These are phyloP conservation scores for Drosophila phalerata DNA, from an alignment of 2,888 invertebrate species.

Conservation along the genomic window DNA sequence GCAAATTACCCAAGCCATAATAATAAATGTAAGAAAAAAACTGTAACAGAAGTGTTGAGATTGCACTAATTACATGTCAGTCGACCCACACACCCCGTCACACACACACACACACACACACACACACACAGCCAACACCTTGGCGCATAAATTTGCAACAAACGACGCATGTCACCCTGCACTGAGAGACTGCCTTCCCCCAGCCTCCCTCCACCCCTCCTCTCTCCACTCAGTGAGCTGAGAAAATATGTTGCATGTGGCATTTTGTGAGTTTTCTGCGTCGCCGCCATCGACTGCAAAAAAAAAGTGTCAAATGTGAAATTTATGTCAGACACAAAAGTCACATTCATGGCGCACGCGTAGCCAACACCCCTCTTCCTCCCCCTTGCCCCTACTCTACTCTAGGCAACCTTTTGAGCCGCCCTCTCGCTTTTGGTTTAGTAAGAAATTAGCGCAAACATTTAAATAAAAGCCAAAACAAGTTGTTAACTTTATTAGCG, in stretches of 20 bases:
- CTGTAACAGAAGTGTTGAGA: slow-evolving; percentile 78
- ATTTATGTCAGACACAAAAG: slow-evolving; percentile 65
- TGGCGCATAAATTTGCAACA: slow-evolving; percentile 76
- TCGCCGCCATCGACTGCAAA: slow-evolving; percentile 47
- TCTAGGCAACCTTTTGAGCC: not conserved
- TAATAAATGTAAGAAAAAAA: slow-evolving; percentile 37
- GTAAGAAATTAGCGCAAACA: slow-evolving; percentile 54
- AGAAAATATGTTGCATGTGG: slow-evolving; percentile 52
- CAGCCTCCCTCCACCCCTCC: not conserved
- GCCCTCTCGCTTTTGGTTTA: slow-evolving; percentile 26
- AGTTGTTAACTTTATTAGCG: slow-evolving; percentile 72
- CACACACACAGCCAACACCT: slow-evolving; percentile 68
- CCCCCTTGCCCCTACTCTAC: not conserved
- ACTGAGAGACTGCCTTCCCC: slow-evolving; percentile 3
- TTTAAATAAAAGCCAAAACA: slow-evolving; percentile 61
- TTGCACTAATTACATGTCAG: slow-evolving; percentile 79
- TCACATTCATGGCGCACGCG: slow-evolving; percentile 54
- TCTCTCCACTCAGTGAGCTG: not conserved
- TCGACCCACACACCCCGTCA: slow-evolving; percentile 48
- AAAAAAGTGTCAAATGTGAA: slow-evolving; percentile 79
- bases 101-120: slow-evolving; percentile 46
- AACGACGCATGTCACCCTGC: slow-evolving; percentile 74
- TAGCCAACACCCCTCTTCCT: slow-evolving; percentile 15
- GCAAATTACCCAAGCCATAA: slow-evolving; percentile 57
- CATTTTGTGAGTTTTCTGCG: slow-evolving; percentile 58